Conservation (phyloP, 2,888 invertebrate species). For the Acheta domesticus region DNA sequence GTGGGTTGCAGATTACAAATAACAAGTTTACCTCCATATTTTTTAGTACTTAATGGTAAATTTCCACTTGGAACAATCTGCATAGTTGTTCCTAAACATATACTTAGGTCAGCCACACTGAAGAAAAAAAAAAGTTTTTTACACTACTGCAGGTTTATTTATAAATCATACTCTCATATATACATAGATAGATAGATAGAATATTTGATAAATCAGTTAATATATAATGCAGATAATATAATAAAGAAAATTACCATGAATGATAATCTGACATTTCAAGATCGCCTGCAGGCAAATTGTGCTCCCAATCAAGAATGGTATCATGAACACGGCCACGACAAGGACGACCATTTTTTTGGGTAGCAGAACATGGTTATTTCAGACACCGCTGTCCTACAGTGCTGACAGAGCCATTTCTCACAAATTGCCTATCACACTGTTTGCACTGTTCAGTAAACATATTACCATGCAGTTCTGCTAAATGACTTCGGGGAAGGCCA, state of each 20-base stretch:
- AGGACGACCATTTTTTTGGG: slow-evolving; percentile 59
- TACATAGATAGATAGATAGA: too few relatives aligned
- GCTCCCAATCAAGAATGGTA: slow-evolving; percentile 96
- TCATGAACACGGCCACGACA: slow-evolving; percentile 87
- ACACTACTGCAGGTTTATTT: not conserved
- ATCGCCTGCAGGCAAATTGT: slow-evolving; percentile 83
- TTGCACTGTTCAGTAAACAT: slow-evolving; percentile 95
- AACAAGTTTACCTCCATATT: slow-evolving; percentile 81
- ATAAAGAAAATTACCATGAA: slow-evolving; percentile 61
- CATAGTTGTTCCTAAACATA: slow-evolving; percentile 94
- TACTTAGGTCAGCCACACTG: slow-evolving; percentile 87
- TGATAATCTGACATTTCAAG: slow-evolving; percentile 79
- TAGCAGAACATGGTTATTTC: slow-evolving; percentile 62
- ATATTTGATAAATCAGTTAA: not conserved
- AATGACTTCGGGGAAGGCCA: slow-evolving; percentile 71
- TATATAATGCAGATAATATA: not conserved
- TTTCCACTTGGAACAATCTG: slow-evolving; percentile 97
- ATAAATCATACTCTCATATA: not conserved
- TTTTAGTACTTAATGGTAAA: slow-evolving; percentile 79
- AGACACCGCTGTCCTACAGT: slow-evolving; percentile 77
- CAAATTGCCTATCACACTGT: slow-evolving; percentile 83
- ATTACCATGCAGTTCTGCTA: slow-evolving; percentile 96
- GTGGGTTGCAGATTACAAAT: slow-evolving; percentile 98
- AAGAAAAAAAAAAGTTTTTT: slow-evolving; percentile 43
- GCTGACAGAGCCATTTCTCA: slow-evolving; percentile 68